These are phyloP conservation scores for Pocillopora meandrina DNA, from an alignment of 92 coral and sea anemone species.

Conservation along the genomic window DNA sequence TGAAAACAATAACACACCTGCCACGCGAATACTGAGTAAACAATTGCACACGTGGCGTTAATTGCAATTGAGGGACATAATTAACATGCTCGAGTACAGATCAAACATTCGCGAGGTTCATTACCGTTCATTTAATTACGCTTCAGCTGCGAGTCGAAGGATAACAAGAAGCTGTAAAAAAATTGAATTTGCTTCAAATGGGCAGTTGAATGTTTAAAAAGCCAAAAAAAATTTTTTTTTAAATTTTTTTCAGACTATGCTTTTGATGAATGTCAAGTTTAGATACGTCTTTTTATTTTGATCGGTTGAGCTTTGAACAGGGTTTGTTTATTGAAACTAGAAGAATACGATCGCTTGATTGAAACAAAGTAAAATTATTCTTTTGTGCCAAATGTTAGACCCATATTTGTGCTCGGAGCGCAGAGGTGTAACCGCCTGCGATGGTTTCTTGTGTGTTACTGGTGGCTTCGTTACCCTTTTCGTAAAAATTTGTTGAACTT, in stretches of 20 bases:
- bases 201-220: not conserved
- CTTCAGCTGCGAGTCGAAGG: not conserved
- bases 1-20: constrained; percentile 29
- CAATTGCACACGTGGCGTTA: constrained; percentile 34
- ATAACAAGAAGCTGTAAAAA: not conserved
- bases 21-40: not conserved
- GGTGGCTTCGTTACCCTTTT: not conserved
- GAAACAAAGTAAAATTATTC: constrained; percentile 12
- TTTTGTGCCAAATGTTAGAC: constrained; percentile 5
- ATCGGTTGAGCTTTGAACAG: constrained; percentile 17
- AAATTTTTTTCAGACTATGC: not conserved
- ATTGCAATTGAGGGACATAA: constrained; percentile 10
- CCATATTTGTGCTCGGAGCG: constrained; percentile 3
- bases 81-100: constrained; percentile 11
- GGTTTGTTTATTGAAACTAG: not conserved
- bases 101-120: constrained; percentile 13
- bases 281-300: constrained; percentile 3
- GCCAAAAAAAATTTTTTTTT: not conserved
- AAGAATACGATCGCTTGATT: not conserved
- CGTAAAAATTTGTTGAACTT: not conserved
- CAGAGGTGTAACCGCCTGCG: not conserved
- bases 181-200: not conserved
- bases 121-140: not conserved
- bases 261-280: not conserved
- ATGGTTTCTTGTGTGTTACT: not conserved